phyloP scores from a whole-genome alignment of 2,888 invertebrate genomes.

The Zelleria hepariella region DNA sequence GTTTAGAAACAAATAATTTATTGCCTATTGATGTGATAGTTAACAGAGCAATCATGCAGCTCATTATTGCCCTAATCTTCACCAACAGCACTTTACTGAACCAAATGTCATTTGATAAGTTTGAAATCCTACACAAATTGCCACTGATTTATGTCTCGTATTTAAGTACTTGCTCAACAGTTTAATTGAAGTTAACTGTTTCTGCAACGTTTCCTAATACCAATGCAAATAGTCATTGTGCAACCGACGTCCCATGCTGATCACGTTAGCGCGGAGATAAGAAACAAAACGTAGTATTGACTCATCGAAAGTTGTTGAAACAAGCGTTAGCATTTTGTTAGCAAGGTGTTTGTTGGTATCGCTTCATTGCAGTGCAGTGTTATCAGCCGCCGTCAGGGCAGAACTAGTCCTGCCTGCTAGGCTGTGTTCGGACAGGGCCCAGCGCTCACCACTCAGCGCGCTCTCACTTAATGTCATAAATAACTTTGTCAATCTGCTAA shows the following conservation, averaged over 20 bases:
- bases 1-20: background rate
- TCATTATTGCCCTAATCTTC: background rate
- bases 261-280: background rate
- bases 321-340: background rate
- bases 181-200: background rate
- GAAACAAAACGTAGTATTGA: background rate
- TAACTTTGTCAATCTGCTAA: conserved; percentile 72
- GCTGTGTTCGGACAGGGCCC: conserved; percentile 25
- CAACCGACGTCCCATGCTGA: background rate
- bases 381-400: conserved; percentile 5
- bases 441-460: conserved; percentile 51
- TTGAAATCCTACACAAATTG: background rate
- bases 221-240: background rate
- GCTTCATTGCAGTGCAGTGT: background rate
- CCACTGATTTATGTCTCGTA: background rate
- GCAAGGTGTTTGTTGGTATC: background rate
- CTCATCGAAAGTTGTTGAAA: background rate
- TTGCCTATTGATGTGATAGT: background rate
- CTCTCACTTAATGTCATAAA: conserved; percentile 66
- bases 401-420: conserved; percentile 14
- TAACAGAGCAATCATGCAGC: background rate
- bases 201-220: background rate
- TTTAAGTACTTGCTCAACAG: background rate
- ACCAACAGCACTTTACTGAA: background rate
- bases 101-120: background rate